A percentile compares a stretch with the other conserved stretches of the same genome.
phyloP scores from a whole-genome alignment of 2,113 vertebrate genomes.

The Rhegmatorhina hoffmannsi region DNA sequence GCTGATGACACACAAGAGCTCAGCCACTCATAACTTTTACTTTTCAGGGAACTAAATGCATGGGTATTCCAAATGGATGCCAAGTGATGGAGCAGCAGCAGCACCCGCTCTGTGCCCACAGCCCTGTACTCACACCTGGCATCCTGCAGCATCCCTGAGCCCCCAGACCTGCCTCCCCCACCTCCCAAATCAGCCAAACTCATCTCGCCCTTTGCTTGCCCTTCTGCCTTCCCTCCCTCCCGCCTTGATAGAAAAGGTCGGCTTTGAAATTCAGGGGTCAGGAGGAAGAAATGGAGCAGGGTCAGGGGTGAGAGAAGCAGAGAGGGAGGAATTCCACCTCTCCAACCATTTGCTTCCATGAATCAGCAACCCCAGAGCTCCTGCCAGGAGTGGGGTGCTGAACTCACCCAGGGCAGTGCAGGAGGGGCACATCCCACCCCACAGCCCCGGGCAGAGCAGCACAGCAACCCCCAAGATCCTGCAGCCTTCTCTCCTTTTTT shows the following conservation, averaged over 20 bases:
- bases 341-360: neutral
- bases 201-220: neutral
- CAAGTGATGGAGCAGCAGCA: neutral
- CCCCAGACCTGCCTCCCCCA: neutral
- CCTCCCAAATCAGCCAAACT: neutral
- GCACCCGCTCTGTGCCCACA: neutral
- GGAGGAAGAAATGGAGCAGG: slow-evolving; percentile 43
- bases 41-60: neutral
- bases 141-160: neutral
- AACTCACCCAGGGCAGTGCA: accelerated
- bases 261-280: slow-evolving; percentile 66
- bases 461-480: neutral
- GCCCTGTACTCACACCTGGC: neutral
- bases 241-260: neutral
- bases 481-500: too few species aligned
- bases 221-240: neutral
- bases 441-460: neutral
- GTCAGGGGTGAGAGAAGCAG: slow-evolving; percentile 55
- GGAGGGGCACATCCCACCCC: neutral
- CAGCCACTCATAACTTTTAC: neutral
- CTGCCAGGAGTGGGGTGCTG: neutral
- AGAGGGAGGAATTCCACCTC: slow-evolving; percentile 37
- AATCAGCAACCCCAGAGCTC: neutral
- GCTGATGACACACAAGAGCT: neutral
- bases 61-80: accelerated